These are phyloP conservation scores for Cladorhizidae sp. DNA, from an alignment of 37 sponge, comb jelly and placozoan genomes.

Conservation along the genomic window DNA sequence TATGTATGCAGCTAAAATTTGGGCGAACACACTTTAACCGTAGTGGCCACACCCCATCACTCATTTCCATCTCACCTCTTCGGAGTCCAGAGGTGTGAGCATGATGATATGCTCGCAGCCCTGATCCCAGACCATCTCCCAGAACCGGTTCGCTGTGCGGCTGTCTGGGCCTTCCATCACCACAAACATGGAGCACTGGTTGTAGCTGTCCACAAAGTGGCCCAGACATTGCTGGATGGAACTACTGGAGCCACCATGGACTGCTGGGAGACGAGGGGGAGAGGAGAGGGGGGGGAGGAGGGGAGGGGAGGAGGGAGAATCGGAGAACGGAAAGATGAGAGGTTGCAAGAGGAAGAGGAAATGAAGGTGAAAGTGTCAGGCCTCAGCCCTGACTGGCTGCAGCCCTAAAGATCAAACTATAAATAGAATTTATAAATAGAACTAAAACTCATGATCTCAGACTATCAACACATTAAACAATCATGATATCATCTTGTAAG, in stretches of 20 bases:
- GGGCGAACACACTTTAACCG: too few relatives aligned
- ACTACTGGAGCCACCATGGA: slow-evolving; percentile 13
- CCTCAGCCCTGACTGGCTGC: too few relatives aligned
- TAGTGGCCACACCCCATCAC: background rate
- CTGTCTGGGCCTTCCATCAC: slow-evolving; percentile 41
- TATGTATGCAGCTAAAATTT: too few relatives aligned
- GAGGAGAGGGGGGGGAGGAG: background rate
- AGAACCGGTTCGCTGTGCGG: slow-evolving; percentile 24
- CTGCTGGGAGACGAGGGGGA: background rate
- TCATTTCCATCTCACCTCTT: background rate
- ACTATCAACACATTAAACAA: too few relatives aligned
- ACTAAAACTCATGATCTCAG: too few relatives aligned
- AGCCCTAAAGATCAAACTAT: too few relatives aligned
- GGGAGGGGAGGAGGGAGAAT: background rate
- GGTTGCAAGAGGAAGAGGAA: background rate
- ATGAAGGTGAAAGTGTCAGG: too few relatives aligned
- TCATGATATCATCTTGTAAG: too few relatives aligned
- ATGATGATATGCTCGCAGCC: slow-evolving; percentile 35
- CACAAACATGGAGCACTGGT: slow-evolving; percentile 5
- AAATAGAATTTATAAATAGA: too few relatives aligned
- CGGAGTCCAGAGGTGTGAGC: slow-evolving; percentile 37
- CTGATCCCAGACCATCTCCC: slow-evolving; percentile 59
- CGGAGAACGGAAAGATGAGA: background rate
- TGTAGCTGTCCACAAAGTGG: slow-evolving; percentile 43
- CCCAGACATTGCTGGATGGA: background rate